phyloP scores from a whole-genome alignment of 2,113 vertebrate species.

The Anas platyrhynchos region DNA sequence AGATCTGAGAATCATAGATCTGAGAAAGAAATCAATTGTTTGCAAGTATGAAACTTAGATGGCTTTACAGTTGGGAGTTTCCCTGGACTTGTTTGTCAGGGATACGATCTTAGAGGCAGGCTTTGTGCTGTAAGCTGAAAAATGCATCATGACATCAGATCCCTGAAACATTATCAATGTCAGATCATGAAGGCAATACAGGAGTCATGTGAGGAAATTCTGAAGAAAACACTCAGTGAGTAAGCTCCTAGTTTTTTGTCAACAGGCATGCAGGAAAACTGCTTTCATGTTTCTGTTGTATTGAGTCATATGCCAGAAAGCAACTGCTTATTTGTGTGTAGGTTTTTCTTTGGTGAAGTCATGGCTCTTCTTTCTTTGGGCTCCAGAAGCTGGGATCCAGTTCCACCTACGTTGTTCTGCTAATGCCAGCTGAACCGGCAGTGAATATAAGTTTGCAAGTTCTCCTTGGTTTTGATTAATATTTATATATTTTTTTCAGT shows the following conservation, averaged over 20 bases:
- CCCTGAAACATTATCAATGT: neutral
- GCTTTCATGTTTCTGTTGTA: neutral
- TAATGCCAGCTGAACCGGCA: neutral
- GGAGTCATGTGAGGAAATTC: neutral
- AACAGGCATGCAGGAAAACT: neutral
- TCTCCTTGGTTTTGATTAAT: neutral
- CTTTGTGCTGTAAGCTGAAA: neutral
- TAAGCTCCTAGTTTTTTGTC: neutral
- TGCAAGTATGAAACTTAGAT: neutral
- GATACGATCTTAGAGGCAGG: neutral
- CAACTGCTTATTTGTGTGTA: fast-evolving
- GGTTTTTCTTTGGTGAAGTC: neutral
- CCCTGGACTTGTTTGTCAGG: neutral
- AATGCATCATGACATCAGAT: neutral
- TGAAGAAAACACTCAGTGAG: neutral
- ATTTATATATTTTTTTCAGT: neutral
- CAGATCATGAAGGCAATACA: neutral
- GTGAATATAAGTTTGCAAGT: neutral
- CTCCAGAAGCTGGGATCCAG: fast-evolving
- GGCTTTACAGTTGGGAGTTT: neutral
- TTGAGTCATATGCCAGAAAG: neutral
- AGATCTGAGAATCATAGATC: neutral
- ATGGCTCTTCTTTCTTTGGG: neutral
- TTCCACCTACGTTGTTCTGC: fast-evolving
- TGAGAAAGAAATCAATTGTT: neutral